These are phyloP conservation scores for Dendroctonus ponderosae DNA, from an alignment of 1,140 invertebrate species.

Conservation along the genomic window DNA sequence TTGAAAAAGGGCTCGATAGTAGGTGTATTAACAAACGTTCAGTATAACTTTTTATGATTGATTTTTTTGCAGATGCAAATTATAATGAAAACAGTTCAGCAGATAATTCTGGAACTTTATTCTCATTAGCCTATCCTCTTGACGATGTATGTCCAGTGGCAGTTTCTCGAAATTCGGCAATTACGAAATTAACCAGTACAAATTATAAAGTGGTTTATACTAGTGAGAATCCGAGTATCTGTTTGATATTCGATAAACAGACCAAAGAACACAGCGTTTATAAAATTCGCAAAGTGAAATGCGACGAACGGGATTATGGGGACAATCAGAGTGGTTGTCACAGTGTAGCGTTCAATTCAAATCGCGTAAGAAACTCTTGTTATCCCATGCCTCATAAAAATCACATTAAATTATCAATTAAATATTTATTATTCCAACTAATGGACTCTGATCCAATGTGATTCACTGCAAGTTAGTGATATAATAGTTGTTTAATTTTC, in stretches of 20 bases:
- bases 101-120: conserved; percentile 64
- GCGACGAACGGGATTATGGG: conserved; percentile 62
- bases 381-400: conserved; percentile 1
- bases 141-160: conserved; percentile 86
- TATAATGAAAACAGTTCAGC: conserved; percentile 40
- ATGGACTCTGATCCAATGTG: too few relatives aligned
- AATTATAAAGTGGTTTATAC: conserved; percentile 57
- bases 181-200: conserved; percentile 56
- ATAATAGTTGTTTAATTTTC: too few relatives aligned
- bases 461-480: too few relatives aligned
- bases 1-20: conserved; percentile 63
- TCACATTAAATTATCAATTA: too few relatives aligned
- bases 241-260: conserved; percentile 73
- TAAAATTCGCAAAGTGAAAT: conserved; percentile 70
- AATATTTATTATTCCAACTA: too few relatives aligned
- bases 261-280: conserved; percentile 79
- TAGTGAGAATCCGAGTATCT: conserved; percentile 56
- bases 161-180: conserved; percentile 61
- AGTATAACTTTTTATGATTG: conserved; percentile 3
- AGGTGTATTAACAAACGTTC: conserved; percentile 12
- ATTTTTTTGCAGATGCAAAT: conserved; percentile 27
- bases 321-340: conserved; percentile 29
- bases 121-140: conserved; percentile 82
- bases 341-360: conserved; percentile 35
- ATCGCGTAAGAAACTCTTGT: conserved; percentile 31